phyloP scores from a whole-genome alignment of 2,888 invertebrate genomes.

The Sminthurides aquaticus region DNA sequence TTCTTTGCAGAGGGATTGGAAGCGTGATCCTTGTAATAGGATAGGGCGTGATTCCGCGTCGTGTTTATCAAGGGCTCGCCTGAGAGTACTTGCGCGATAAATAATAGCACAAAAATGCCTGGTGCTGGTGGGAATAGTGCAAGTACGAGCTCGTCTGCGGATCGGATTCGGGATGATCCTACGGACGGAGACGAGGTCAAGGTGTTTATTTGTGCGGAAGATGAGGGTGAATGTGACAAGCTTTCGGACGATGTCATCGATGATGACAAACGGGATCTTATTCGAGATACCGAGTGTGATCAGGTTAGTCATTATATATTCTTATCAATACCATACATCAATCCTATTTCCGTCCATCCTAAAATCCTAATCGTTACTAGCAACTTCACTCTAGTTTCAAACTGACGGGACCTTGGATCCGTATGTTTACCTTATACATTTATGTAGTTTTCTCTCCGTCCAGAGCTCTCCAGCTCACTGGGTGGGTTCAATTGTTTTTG shows the following conservation, averaged over 20 bases:
- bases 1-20: no score
- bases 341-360: no score
- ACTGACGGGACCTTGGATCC: no score
- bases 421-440: no score
- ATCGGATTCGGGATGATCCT: constrained; percentile 41
- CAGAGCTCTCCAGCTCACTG: no score
- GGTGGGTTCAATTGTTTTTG: no score
- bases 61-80: constrained; percentile 16
- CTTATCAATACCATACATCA: no score
- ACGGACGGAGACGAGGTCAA: constrained; percentile 43
- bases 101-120: constrained; percentile 23
- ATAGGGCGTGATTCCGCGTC: not conserved
- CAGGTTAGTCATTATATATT: no score
- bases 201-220: constrained; percentile 40
- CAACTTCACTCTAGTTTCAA: no score
- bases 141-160: constrained; percentile 31
- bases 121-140: constrained; percentile 33
- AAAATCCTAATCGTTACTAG: no score
- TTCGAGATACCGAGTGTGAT: constrained; percentile 42
- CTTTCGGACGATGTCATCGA: constrained; percentile 42
- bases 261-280: constrained; percentile 43
- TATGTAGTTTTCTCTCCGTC: no score
- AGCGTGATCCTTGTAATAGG: no score
- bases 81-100: constrained; percentile 16
- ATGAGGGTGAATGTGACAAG: constrained; percentile 41